phyloP scores from a whole-genome alignment of 2,888 invertebrate species.

The Hofmannophila pseudospretella region DNA sequence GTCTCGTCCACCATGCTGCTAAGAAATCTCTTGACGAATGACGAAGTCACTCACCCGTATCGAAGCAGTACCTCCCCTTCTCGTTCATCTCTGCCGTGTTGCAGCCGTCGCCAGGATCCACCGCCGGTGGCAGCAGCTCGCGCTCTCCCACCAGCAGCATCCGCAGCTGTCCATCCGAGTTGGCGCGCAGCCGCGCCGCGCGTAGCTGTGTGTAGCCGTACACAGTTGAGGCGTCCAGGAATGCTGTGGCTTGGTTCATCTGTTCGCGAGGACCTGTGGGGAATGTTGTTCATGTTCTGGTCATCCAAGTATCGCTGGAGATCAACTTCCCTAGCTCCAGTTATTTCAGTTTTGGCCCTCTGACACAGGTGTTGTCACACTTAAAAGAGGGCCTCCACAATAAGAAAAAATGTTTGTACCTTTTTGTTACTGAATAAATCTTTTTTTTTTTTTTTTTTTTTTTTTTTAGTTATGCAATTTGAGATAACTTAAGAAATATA shows the following conservation, averaged over 20 bases:
- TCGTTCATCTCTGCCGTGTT: conserved; percentile 82
- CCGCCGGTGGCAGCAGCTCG: conserved; percentile 83
- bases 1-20: too few relatives aligned
- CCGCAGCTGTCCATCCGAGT: conserved; percentile 77
- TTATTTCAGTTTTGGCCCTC: too few relatives aligned
- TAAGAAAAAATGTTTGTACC: too few relatives aligned
- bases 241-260: conserved; percentile 89
- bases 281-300: neutral
- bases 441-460: too few relatives aligned
- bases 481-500: too few relatives aligned
- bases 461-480: too few relatives aligned
- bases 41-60: conserved; percentile 81
- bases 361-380: too few relatives aligned
- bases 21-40: too few relatives aligned
- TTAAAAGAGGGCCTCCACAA: too few relatives aligned
- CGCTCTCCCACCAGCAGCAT: conserved; percentile 82
- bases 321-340: too few relatives aligned
- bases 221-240: conserved; percentile 89
- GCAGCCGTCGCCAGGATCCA: conserved; percentile 85
- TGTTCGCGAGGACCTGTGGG: conserved; percentile 88
- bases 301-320: too few relatives aligned
- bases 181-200: conserved; percentile 67
- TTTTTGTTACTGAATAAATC: too few relatives aligned
- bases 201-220: conserved; percentile 82
- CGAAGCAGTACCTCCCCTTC: conserved; percentile 88